Evolutionary conservation across 2,113 vertebrate genomes (phyloP), one percentile per base, ranked within the genome.

Genomic region (Varanus salvator): DNA sequence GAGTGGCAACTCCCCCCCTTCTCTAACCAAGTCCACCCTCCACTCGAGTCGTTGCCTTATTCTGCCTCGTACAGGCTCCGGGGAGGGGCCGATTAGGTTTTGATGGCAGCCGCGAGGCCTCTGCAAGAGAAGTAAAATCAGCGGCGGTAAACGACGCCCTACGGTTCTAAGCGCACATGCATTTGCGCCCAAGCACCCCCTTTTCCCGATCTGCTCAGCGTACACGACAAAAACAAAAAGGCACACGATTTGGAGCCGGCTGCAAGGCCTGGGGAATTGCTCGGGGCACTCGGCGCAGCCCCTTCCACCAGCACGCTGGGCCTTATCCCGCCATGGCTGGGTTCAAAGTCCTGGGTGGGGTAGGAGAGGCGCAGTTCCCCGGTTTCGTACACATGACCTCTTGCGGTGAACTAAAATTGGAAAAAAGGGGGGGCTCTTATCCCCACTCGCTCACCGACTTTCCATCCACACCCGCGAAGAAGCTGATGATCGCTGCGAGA

Each of bases 321-420:
- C 75, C 76, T 14, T 50, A 52, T 78, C 8, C 15, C 29, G 60
- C 60, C 76, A 80, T 4, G 4, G n/a, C 44, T 34, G 44, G 76
- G 60, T 80, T n/a, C 64, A 87, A 87, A 87, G 74, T 87, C 85
- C 27, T 34, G 25, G 74, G 19, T 14, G 74, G n/a, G 72, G n/a
- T 34, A 38, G 27, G 25, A 34, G 44, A 54, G 57, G 31, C 2
- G 6, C 57, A 48, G 66, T 9, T 23, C 64, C 60, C 60, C 57
- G 54, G 38, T 44, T 9, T 12, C 54, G 27, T 6, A 0, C 54
- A 44, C 86, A 23, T 25, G 48, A 29, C 57, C 34, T 5, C 14
- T 68, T 6, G 82, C 19, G 19, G 38, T 44, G 38, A 44, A 44
- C 38, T 44, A 44, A 44, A 44, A 44, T 44, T 44, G 38, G 38